Evolutionary conservation across 1,140 invertebrate genomes (phyloP).

Genomic region (Vollenhovia emeryi): DNA sequence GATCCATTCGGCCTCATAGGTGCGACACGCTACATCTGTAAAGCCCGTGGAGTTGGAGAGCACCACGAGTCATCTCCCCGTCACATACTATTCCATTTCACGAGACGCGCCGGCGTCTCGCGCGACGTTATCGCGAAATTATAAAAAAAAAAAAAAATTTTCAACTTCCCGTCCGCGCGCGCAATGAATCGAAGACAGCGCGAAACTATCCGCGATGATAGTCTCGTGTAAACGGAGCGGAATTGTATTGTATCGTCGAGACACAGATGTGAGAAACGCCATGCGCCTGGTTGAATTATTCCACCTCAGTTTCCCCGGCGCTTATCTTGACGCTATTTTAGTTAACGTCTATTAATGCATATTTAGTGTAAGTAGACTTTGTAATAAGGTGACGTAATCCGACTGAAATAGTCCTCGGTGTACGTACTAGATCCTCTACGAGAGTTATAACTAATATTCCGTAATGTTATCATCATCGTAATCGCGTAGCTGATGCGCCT

Average conservation of each 20-base stretch:
- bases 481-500: neutral
- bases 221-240: neutral
- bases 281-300: slow-evolving; percentile 32
- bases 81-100: neutral
- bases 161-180: neutral
- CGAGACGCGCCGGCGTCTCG: neutral
- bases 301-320: neutral
- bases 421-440: neutral
- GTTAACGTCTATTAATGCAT: slow-evolving; percentile 40
- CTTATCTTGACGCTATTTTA: slow-evolving; percentile 32
- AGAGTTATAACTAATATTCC: slow-evolving; percentile 8
- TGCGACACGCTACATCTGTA: slow-evolving; percentile 22
- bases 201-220: neutral
- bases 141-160: neutral
- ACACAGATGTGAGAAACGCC: slow-evolving; percentile 20
- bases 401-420: slow-evolving; percentile 2
- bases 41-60: slow-evolving; percentile 2
- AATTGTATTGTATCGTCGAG: neutral
- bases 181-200: neutral
- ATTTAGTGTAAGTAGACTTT: slow-evolving; percentile 43
- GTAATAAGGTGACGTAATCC: slow-evolving; percentile 46
- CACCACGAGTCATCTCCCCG: neutral
- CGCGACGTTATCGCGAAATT: neutral
- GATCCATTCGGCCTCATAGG: slow-evolving; percentile 40
- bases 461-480: neutral